These are phyloP conservation scores for Actias luna DNA, from an alignment of 2,888 invertebrate species.

Conservation along the genomic window DNA sequence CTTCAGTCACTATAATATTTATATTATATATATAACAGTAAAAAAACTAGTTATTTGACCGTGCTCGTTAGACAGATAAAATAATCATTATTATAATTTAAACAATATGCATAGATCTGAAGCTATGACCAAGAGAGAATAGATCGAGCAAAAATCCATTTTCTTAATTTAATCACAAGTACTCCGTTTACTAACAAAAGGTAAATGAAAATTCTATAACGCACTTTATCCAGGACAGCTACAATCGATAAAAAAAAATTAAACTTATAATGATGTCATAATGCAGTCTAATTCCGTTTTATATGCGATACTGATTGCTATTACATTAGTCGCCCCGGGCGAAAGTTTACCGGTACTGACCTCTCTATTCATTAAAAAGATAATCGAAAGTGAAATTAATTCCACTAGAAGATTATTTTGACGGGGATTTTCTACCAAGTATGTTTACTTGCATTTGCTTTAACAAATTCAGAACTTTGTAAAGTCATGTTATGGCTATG, in stretches of 20 bases:
- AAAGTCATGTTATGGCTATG: neutral
- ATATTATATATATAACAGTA: neutral
- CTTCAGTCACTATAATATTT: neutral
- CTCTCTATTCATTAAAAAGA: constrained; percentile 70
- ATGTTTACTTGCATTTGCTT: constrained; percentile 31
- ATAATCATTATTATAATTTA: neutral
- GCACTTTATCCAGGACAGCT: constrained; percentile 59
- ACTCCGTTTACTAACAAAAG: constrained; percentile 9
- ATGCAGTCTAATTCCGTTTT: constrained; percentile 44
- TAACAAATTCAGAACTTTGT: neutral
- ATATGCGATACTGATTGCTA: constrained; percentile 49
- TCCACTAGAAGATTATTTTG: constrained; percentile 59
- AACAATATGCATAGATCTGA: neutral
- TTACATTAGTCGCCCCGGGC: constrained; percentile 60
- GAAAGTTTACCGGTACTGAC: constrained; percentile 70
- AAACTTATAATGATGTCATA: constrained; percentile 47
- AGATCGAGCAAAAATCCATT: neutral
- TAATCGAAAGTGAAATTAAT: constrained; percentile 78
- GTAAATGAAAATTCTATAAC: constrained; percentile 29
- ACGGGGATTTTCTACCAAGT: constrained; percentile 56
- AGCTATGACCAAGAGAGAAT: too few species aligned
- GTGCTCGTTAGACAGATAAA: neutral
- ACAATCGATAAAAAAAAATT: constrained; percentile 28
- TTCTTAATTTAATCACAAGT: neutral
- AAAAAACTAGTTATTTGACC: neutral